Percentiles rank a stretch among this genome's conserved stretches.
Conservation (phyloP, 1,140 invertebrate genomes). For the Hyles euphorbiae region DNA sequence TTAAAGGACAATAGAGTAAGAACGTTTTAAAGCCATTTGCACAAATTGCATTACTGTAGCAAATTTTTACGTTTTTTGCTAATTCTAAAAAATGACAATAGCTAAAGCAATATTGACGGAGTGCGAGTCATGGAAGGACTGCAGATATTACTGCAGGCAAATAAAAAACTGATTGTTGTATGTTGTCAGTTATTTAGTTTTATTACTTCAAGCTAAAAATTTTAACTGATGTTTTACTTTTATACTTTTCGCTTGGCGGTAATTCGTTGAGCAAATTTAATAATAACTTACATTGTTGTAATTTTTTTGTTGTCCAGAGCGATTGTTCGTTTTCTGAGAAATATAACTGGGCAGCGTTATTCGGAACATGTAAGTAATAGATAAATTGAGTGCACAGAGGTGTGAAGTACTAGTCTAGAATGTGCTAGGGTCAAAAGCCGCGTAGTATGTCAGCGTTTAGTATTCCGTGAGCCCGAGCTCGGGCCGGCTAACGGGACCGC, state of each 20-base stretch:
- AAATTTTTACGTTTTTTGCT: slow-evolving; percentile 32
- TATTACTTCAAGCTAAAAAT: no score
- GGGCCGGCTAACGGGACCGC: slow-evolving; percentile 63
- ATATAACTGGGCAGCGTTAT: neutral
- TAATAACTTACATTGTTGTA: no score
- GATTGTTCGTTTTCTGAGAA: slow-evolving; percentile 3
- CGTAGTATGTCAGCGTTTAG: slow-evolving; percentile 73
- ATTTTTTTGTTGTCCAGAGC: no score
- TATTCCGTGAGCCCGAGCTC: slow-evolving; percentile 62
- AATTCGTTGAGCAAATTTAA: no score
- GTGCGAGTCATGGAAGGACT: slow-evolving; percentile 23
- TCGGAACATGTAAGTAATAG: neutral
- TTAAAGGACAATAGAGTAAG: slow-evolving; percentile 24
- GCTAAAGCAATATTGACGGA: slow-evolving; percentile 29
- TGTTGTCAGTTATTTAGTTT: no score
- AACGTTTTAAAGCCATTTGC: slow-evolving; percentile 54
- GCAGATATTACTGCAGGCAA: neutral
- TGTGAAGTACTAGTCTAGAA: slow-evolving; percentile 68
- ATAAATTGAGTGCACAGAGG: slow-evolving; percentile 35
- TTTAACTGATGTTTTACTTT: no score
- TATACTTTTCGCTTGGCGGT: no score
- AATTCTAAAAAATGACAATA: slow-evolving; percentile 25
- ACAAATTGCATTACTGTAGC: slow-evolving; percentile 52
- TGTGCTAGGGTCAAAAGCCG: slow-evolving; percentile 73
- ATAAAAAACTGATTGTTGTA: no score